These are phyloP conservation scores for Gallirallus australis DNA, from an alignment of 2,797 vertebrate species.

Conservation along the genomic window DNA sequence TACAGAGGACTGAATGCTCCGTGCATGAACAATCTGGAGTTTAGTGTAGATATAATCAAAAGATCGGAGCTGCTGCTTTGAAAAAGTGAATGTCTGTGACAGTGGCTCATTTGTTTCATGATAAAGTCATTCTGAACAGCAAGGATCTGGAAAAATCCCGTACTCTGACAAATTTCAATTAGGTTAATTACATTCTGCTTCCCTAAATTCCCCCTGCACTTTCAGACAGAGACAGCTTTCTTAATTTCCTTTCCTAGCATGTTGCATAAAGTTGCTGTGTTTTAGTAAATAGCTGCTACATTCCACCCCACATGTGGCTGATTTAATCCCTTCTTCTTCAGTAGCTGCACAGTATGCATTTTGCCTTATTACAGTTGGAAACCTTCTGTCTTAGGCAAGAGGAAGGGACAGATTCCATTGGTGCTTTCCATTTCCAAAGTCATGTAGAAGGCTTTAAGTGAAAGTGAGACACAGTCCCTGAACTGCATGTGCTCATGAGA, in stretches of 20 bases:
- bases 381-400: background rate
- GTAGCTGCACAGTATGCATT: background rate
- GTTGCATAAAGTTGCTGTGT: background rate
- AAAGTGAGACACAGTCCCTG: background rate
- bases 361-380: background rate
- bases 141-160: slow-evolving; percentile 1
- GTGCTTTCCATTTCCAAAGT: background rate
- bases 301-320: background rate
- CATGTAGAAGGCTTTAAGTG: background rate
- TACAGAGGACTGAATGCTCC: background rate
- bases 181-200: slow-evolving; percentile 45
- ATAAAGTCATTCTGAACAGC: slow-evolving; percentile 9
- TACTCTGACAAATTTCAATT: slow-evolving; percentile 24
- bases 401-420: background rate
- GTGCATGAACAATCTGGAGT: background rate
- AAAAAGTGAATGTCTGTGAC: background rate
- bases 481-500: fast-evolving
- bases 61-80: slow-evolving; percentile 3
- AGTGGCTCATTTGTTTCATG: slow-evolving; percentile 14
- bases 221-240: slow-evolving; percentile 13
- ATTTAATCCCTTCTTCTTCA: slow-evolving; percentile 11
- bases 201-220: background rate
- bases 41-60: background rate
- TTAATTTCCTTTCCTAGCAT: slow-evolving; percentile 42
- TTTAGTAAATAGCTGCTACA: slow-evolving; percentile 15